These are phyloP conservation scores for Bactericera cockerelli DNA, from an alignment of 1,140 invertebrate genomes.

Conservation along the genomic window DNA sequence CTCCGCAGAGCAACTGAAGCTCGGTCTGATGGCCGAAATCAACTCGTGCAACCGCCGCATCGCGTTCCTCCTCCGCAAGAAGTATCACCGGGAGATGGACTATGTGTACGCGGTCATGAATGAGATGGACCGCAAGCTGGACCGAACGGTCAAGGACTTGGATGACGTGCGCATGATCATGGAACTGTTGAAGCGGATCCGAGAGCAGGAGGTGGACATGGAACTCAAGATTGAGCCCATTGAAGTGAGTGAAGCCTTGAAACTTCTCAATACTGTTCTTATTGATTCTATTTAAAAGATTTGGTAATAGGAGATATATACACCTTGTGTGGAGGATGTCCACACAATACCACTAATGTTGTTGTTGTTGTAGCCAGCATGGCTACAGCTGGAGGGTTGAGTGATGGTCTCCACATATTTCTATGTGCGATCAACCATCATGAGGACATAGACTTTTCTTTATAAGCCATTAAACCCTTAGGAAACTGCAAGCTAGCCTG, in stretches of 20 bases:
- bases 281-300: too few species aligned
- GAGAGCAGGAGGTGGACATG: constrained; percentile 90
- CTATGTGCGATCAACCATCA: too few species aligned
- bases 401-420: too few species aligned
- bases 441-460: too few species aligned
- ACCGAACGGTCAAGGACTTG: constrained; percentile 71
- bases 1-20: constrained; percentile 64
- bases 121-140: constrained; percentile 75
- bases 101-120: constrained; percentile 84
- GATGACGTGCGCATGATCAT: constrained; percentile 87
- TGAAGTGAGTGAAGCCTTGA: constrained; percentile 56
- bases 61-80: constrained; percentile 79
- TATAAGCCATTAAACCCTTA: too few species aligned
- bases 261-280: too few species aligned
- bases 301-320: too few species aligned
- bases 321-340: too few species aligned
- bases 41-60: constrained; percentile 59
- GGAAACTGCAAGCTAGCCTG: too few species aligned
- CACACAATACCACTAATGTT: too few species aligned
- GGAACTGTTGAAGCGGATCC: constrained; percentile 81
- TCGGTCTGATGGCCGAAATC: constrained; percentile 68
- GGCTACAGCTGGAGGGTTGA: too few species aligned
- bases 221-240: constrained; percentile 85
- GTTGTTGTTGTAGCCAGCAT: too few species aligned
- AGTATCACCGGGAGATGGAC: constrained; percentile 86